A percentile compares a stretch with the other conserved stretches of the same genome.
Conservation (phyloP, 2,113 vertebrate species). For the Rhinopomastus cyanomelas region DNA sequence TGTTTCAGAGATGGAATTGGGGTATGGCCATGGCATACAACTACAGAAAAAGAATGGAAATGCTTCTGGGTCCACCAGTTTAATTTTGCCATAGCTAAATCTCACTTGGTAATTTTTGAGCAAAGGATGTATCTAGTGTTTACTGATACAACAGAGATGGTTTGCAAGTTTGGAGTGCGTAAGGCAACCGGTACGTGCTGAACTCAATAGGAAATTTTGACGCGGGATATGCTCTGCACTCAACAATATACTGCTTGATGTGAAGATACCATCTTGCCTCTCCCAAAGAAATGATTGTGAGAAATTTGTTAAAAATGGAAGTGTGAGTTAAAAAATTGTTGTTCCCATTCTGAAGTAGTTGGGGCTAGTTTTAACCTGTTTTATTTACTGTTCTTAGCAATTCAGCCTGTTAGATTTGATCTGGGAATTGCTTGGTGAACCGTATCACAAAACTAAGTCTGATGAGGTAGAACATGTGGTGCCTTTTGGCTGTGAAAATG, state of each 20-base stretch:
- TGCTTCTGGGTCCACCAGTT: neutral
- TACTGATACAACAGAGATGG: neutral
- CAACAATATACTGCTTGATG: neutral
- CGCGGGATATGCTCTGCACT: neutral
- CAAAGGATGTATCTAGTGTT: neutral
- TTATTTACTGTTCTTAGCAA: neutral
- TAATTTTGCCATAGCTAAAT: neutral
- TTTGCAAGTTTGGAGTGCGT: neutral
- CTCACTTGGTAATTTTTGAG: rapidly evolving
- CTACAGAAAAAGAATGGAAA: neutral
- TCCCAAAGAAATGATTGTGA: neutral
- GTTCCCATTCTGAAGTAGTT: neutral
- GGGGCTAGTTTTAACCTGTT: neutral
- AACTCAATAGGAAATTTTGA: neutral
- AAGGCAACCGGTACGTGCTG: neutral
- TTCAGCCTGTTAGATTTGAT: neutral
- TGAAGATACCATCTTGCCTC: neutral
- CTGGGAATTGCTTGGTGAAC: neutral
- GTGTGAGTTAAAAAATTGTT: neutral
- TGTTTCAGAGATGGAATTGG: rapidly evolving
- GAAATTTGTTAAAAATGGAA: neutral
- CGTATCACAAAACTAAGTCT: neutral
- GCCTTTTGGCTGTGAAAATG: neutral
- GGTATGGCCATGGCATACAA: rapidly evolving
- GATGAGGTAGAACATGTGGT: neutral